phyloP scores from a whole-genome alignment of 2,888 invertebrate species.

The Sisyra nigra region DNA sequence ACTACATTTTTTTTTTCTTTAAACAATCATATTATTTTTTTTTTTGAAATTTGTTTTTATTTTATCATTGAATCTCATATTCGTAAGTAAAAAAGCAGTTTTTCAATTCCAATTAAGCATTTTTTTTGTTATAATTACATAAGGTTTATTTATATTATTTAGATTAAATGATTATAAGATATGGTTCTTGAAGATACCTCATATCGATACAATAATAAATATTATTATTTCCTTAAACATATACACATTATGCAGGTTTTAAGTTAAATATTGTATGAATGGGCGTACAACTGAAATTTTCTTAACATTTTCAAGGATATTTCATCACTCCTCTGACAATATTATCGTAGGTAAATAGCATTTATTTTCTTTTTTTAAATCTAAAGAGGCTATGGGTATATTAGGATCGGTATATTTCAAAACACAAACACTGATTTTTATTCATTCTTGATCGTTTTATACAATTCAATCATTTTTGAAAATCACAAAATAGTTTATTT shows the following conservation, averaged over 20 bases:
- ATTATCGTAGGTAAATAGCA: too few relatives aligned
- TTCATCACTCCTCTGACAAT: too few relatives aligned
- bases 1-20: slow-evolving; percentile 1
- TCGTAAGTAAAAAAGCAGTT: slow-evolving; percentile 28
- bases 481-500: too few relatives aligned
- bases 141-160: slow-evolving; percentile 7
- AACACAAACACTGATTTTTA: too few relatives aligned
- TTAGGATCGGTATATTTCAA: too few relatives aligned
- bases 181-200: slow-evolving; percentile 5
- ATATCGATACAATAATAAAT: slow-evolving; percentile 2
- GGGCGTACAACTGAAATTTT: not conserved
- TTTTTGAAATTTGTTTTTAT: slow-evolving; percentile 13
- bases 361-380: too few relatives aligned
- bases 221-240: slow-evolving; percentile 1
- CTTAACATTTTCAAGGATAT: too few relatives aligned
- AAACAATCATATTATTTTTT: slow-evolving; percentile 10
- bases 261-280: not conserved
- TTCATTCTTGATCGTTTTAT: too few relatives aligned
- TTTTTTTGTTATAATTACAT: slow-evolving; percentile 11
- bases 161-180: slow-evolving; percentile 8
- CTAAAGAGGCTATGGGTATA: too few relatives aligned
- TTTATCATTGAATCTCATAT: slow-evolving; percentile 15
- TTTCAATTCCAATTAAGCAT: slow-evolving; percentile 32
- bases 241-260: not conserved
- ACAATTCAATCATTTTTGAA: too few relatives aligned